A percentile compares a stretch with the other conserved stretches of the same genome.
Conservation (phyloP, 2,888 invertebrate species). For the Andricus curvator region DNA sequence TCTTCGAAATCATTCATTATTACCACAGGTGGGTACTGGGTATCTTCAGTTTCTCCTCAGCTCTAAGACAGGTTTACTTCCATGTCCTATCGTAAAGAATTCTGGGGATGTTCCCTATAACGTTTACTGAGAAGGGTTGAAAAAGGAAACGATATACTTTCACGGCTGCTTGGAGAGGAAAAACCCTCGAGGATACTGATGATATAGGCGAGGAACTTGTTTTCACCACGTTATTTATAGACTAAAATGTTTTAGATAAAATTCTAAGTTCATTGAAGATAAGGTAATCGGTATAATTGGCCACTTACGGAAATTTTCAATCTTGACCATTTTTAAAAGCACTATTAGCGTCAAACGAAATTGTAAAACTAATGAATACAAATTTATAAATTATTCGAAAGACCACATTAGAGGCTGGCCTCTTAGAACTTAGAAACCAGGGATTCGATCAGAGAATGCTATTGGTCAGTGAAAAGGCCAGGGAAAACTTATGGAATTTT, state of each 20-base stretch:
- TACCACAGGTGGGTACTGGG: constrained; percentile 52
- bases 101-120: neutral
- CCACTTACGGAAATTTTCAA: no score
- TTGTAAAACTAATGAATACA: no score
- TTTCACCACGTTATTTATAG: neutral
- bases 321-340: no score
- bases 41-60: constrained; percentile 63
- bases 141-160: constrained; percentile 11
- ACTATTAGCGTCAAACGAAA: no score
- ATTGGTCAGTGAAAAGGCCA: no score
- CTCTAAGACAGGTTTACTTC: constrained; percentile 63
- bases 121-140: neutral
- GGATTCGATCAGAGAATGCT: no score
- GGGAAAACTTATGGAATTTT: no score
- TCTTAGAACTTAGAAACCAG: no score
- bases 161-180: neutral
- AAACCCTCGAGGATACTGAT: neutral
- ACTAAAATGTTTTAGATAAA: neutral
- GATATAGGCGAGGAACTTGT: neutral
- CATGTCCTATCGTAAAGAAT: constrained; percentile 25
- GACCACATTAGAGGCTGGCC: no score
- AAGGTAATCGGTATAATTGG: no score
- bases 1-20: constrained; percentile 69
- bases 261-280: neutral
- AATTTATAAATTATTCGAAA: no score